These are phyloP conservation scores for Tribolium madens DNA, from an alignment of 1,140 invertebrate species.

Conservation along the genomic window DNA sequence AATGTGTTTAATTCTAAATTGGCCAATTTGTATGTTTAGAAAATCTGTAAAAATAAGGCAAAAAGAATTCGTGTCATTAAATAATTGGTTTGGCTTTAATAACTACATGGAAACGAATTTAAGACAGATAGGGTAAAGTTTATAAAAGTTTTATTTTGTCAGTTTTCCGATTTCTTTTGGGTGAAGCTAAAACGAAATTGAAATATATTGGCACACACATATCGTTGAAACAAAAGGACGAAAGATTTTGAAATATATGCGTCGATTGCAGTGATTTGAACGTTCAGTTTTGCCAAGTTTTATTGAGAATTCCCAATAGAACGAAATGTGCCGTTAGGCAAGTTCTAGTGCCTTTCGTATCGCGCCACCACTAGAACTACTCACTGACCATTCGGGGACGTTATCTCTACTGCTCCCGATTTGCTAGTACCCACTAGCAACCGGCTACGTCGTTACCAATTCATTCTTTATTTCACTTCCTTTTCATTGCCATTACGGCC, in stretches of 20 bases:
- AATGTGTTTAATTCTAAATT: slow-evolving; percentile 22
- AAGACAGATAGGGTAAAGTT: slow-evolving; percentile 26
- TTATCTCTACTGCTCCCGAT: slow-evolving; percentile 44
- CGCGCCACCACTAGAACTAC: slow-evolving; percentile 9
- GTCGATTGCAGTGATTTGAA: slow-evolving; percentile 47
- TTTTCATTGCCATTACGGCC: slow-evolving; percentile 38
- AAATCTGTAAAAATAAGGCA: not conserved
- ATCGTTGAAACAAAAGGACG: slow-evolving; percentile 30
- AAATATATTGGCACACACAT: slow-evolving; percentile 40
- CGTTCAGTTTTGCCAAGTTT: slow-evolving; percentile 48
- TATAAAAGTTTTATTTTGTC: slow-evolving; percentile 41
- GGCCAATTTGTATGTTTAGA: slow-evolving; percentile 4
- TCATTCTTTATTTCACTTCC: slow-evolving; percentile 41
- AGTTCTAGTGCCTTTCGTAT: slow-evolving; percentile 36
- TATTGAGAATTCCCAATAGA: slow-evolving; percentile 47
- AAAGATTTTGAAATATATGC: slow-evolving; percentile 48
- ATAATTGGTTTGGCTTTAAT: not conserved
- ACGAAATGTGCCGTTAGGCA: slow-evolving; percentile 46
- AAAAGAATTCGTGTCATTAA: slow-evolving; percentile 1
- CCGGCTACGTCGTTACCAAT: slow-evolving; percentile 34
- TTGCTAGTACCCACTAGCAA: slow-evolving; percentile 30
- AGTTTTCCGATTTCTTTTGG: slow-evolving; percentile 32
- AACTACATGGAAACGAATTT: slow-evolving; percentile 28
- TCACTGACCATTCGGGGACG: slow-evolving; percentile 1
- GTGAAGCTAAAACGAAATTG: slow-evolving; percentile 44